Conservation (phyloP, 2,113 vertebrate species). For the Syrrhaptes paradoxus region DNA sequence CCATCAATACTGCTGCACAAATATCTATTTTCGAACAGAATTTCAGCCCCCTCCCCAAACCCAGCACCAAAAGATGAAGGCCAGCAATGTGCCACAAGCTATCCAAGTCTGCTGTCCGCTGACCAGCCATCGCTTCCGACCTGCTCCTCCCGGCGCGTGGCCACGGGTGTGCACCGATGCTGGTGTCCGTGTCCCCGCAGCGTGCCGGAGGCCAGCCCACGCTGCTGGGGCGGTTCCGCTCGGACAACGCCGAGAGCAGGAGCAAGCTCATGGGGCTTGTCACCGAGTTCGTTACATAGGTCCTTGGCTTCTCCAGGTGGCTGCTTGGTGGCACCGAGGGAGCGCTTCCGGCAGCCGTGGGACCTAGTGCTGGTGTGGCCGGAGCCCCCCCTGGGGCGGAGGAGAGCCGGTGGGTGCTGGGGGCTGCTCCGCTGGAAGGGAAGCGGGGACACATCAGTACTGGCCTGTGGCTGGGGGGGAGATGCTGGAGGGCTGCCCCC, state of each 20-base stretch:
- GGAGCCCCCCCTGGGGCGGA: rapidly evolving
- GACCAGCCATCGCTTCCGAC: background rate
- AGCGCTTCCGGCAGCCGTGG: background rate
- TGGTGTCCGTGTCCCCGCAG: rapidly evolving
- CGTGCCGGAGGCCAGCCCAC: background rate
- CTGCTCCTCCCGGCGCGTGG: background rate
- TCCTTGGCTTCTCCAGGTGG: background rate
- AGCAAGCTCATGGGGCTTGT: background rate
- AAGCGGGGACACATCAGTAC: background rate
- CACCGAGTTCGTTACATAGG: background rate
- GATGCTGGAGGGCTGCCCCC: background rate
- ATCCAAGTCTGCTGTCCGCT: background rate
- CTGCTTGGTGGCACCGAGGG: background rate
- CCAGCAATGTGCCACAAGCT: background rate
- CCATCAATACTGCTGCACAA: slow-evolving; percentile 55
- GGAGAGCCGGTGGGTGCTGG: background rate
- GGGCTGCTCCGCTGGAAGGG: background rate
- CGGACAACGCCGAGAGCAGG: background rate
- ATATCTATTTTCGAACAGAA: background rate
- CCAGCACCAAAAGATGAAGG: background rate
- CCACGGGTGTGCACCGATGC: rapidly evolving
- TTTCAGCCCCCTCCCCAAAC: background rate
- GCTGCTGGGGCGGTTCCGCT: background rate
- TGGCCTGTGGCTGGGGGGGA: background rate
- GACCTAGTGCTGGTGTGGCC: background rate